Base-by-base conservation (phyloP, 2,113 vertebrate genomes). In the Stegastes partitus region DNA sequence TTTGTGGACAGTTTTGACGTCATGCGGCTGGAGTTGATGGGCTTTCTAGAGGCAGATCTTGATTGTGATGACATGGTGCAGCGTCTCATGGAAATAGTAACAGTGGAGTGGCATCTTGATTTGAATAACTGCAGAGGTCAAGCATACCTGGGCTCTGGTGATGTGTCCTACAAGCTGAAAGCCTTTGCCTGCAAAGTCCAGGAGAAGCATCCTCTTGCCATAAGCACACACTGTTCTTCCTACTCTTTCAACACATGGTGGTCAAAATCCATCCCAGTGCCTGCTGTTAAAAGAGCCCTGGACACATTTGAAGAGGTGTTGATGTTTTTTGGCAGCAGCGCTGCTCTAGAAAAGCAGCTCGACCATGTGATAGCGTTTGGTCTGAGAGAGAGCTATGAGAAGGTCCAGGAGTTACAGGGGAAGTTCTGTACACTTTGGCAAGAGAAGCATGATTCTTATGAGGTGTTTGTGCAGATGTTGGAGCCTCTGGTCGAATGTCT, bases 181-280 rank as follows among this genome's bases (percentile, higher is more conserved):
- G 90, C 96, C 1, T 97, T 99, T 86, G 96, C 96, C 47, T 96
- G 95, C 16, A 97, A 96, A 93, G 94, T 99, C 37, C 92, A 98
- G 86, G 96, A 99, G 79, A 97, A 95, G 77, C 95, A 97, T 66
- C 97, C 97, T 0, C 96, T 97, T 47, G 97, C 98, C 18, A 94
- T 99, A 77, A 98, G 95, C 78, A 98, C 97, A 0, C 94, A 97
- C 54, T 96, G 96, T 78, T 98, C 97, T 53, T 96, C 95, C 2
- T 99, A 97, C 87, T 96, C 98, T 83, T 97, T 99, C 90, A 99
- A 99, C 50, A 91, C 95, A 0, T 99, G 97, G 97, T 93, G 98
- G 92, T 97, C 97, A 10, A 97, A 97, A 86, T 96, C 97, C 0
- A 92, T 96, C 66, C 97, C 97, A 1, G 95, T 98, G n/a, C 75